Base-by-base conservation (phyloP, 2,888 invertebrate genomes). In the Dasysyrphus tricinctus region DNA sequence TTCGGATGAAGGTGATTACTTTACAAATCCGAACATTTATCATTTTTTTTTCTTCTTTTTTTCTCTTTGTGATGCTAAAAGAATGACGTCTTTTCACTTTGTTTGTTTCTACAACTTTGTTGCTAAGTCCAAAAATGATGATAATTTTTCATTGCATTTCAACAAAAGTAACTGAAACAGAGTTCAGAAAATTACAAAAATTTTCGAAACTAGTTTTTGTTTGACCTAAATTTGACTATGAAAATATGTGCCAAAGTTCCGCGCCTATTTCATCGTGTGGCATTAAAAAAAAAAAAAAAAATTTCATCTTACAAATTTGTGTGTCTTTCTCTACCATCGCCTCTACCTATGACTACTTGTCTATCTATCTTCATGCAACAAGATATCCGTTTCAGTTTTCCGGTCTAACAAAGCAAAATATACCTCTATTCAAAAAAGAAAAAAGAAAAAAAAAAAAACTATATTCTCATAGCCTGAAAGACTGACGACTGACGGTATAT, bases 321-420 rank as follows among this genome's bases (percentile, higher is more conserved):
- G 5, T 37, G 5, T 44, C 32, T 63, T 44, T 32, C 47, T n/a
- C 29, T 2, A 24, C 24, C 24, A n/a, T 24, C 24, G 3, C 24
- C 9, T 44, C 51, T 51, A 6, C 29, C 3, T 54, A 57, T 16
- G 9, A 2, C n/a, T 16, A 24, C 24, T 32, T 34, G 32, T 32
- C 54, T 57, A 63, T 14, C 63, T 49, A 37, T 37, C 39, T 19
- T 12, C 34, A 6, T 34, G 42, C 44, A 32, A 11, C 56, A n/a
- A 59, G 84, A 76, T 84, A 84, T 84, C 67, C 59, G 44, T 76
- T 84, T 80, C 84, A 80, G 24, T 84, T 80, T 75, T 76, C 76
- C 80, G 72, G 80, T 84, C 76, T 72, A 80, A 70, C 51, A 57
- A 80, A 76, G 80, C 65, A 61, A 73, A 80, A 76, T 59, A 44